Base-by-base conservation (phyloP, 2,888 invertebrate species). In the Leptinotarsa rubiginosa region DNA sequence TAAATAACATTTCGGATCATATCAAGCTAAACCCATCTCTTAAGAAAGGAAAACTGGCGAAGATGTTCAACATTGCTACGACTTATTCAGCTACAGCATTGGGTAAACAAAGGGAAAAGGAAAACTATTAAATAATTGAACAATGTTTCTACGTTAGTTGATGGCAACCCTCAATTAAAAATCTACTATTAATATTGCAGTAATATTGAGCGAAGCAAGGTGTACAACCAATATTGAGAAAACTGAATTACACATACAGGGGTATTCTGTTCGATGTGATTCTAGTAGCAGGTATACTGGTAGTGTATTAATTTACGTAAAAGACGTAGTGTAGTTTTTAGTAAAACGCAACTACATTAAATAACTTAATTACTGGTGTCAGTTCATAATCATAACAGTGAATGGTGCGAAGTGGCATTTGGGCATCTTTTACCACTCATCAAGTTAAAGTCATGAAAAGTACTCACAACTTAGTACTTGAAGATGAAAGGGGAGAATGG, bases 91-190 rank as follows among this genome's bases (percentile, higher is more conserved):
- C n/a, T n/a, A n/a, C n/a, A n/a, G n/a, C n/a, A n/a, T n/a, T n/a
- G n/a, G n/a, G n/a, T 59, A 22, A 59, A 59, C 12, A 12, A 22
- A 59, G 59, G 66, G 0, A 22, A 66, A 49, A 0, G 20, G 20
- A 66, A 66, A 66, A 50, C 20, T 59, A 22, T 59, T 49, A 49
- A 66, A 22, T 66, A 66, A 13, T 49, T 65, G n/a, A 65, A 65
- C n/a, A 65, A 65, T 65, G 65, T 65, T 65, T 7, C 65, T 65
- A 65, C 65, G 5, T 66, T 66, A 50, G 49, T 66, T 49, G 66
- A 66, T 66, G 66, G 66, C 49, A 66, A 66, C 66, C 49, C 66
- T 66, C 66, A 66, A 66, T 20, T 49, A 1, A 66, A 66, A 18
- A 47, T 7, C 66, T 66, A 66, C 22, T 66, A 66, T 12, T 59